Conservation (phyloP, 2,888 invertebrate genomes). For the Acleris cristana region DNA sequence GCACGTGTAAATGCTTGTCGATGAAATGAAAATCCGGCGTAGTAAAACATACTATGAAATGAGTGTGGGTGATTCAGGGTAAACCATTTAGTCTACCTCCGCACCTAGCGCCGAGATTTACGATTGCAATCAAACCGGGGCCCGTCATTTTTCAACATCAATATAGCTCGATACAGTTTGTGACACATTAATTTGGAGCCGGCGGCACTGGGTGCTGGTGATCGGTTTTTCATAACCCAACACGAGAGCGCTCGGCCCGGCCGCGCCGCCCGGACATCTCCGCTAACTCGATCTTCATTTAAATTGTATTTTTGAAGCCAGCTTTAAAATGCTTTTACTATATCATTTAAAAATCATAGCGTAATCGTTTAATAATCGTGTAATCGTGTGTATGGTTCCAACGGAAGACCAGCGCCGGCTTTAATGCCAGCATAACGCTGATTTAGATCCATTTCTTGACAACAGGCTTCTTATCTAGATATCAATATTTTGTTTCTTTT, state of each 20-base stretch:
- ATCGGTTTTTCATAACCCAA: constrained; percentile 59
- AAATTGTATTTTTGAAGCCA: constrained; percentile 18
- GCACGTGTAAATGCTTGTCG: too few species aligned
- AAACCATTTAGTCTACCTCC: not conserved
- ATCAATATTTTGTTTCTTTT: too few species aligned
- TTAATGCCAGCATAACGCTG: too few species aligned
- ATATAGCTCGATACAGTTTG: constrained; percentile 59
- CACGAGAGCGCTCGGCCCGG: constrained; percentile 17
- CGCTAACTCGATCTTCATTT: constrained; percentile 34
- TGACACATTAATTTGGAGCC: constrained; percentile 70
- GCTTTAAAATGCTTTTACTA: not conserved
- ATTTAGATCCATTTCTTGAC: too few species aligned
- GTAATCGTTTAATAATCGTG: not conserved
- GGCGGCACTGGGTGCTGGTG: constrained; percentile 47
- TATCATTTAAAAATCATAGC: not conserved
- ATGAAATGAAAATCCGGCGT: too few species aligned
- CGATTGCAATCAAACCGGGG: constrained; percentile 63
- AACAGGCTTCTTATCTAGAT: too few species aligned
- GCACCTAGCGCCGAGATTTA: constrained; percentile 53
- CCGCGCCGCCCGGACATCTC: constrained; percentile 25
- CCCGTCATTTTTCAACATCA: constrained; percentile 67
- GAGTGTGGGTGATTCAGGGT: too few species aligned
- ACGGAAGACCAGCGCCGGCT: too few species aligned
- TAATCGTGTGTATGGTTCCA: too few species aligned
- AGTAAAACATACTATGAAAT: too few species aligned